phyloP scores from a whole-genome alignment of 1,140 invertebrate species.

The Cotesia chilonis region DNA sequence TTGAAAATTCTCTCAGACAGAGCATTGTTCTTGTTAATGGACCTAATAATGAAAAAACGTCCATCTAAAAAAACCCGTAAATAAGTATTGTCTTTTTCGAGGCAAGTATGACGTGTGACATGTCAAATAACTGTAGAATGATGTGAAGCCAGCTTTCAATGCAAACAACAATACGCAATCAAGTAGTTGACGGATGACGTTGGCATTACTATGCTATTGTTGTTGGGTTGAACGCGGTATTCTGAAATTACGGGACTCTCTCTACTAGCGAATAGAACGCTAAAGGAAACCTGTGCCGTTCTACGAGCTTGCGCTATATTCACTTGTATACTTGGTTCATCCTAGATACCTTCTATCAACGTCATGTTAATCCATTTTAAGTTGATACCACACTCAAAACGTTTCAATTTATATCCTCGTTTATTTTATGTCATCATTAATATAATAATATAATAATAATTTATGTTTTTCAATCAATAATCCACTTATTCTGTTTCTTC shows the following conservation, averaged over 20 bases:
- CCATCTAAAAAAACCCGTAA: too few relatives aligned
- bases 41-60: too few relatives aligned
- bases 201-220: slow-evolving; percentile 53
- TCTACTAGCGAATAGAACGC: not conserved
- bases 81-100: not conserved
- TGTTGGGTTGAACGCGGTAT: slow-evolving; percentile 44
- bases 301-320: not conserved
- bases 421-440: too few relatives aligned
- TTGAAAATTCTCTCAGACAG: too few relatives aligned
- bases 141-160: slow-evolving; percentile 41
- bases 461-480: too few relatives aligned
- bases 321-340: not conserved
- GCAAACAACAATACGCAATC: slow-evolving; percentile 59
- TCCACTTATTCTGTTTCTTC: too few relatives aligned
- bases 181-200: slow-evolving; percentile 57
- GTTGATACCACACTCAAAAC: not conserved
- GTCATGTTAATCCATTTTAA: too few relatives aligned
- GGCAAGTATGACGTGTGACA: slow-evolving; percentile 14
- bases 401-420: too few relatives aligned
- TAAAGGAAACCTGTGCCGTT: too few relatives aligned
- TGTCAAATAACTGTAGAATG: slow-evolving; percentile 8
- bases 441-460: too few relatives aligned
- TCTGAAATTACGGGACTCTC: slow-evolving; percentile 45
- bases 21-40: too few relatives aligned
- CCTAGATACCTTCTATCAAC: too few relatives aligned